These are phyloP conservation scores for Sesia apiformis DNA, from an alignment of 2,888 invertebrate genomes.

Conservation along the genomic window DNA sequence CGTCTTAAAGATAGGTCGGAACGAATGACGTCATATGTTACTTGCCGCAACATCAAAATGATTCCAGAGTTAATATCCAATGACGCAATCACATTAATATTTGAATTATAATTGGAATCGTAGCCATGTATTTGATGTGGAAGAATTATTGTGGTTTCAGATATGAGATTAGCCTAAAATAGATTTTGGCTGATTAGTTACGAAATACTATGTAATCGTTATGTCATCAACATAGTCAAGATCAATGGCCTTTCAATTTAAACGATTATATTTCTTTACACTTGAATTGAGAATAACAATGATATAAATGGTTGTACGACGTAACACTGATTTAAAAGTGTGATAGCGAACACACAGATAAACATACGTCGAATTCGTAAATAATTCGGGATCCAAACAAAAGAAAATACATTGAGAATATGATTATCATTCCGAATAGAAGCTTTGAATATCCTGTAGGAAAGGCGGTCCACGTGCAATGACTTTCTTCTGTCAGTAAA, in stretches of 20 bases:
- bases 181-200: not conserved
- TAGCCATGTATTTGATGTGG: conserved; percentile 26
- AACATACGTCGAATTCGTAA: no score
- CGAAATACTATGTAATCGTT: not conserved
- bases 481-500: not conserved
- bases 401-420: no score
- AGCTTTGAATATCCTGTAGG: no score
- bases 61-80: conserved; percentile 16
- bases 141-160: conserved; percentile 32
- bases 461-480: no score
- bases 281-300: not conserved
- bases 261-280: not conserved
- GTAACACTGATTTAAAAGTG: not conserved
- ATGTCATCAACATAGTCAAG: not conserved
- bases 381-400: no score
- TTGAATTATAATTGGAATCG: not conserved
- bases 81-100: conserved; percentile 30
- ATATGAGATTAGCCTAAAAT: not conserved
- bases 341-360: not conserved
- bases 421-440: no score
- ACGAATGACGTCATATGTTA: conserved; percentile 27
- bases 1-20: conserved; percentile 31
- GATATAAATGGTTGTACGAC: not conserved
- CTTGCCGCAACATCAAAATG: conserved; percentile 7
- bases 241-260: not conserved